Evolutionary conservation across 2,888 invertebrate species (phyloP).

Genomic region (Lasioglossum malachurum): DNA sequence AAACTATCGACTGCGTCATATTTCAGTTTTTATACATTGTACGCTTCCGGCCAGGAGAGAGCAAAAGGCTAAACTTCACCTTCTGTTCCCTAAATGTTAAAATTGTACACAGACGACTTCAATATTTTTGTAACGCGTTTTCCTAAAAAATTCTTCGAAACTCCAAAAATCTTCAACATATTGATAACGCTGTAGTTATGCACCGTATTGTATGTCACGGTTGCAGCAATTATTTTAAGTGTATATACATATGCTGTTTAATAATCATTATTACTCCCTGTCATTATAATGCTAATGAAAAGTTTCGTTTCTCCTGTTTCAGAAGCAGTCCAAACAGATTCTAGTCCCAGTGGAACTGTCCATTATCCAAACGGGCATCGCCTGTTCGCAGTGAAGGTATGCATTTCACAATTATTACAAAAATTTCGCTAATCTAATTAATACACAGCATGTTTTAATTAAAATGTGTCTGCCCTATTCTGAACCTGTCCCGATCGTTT

Average conservation of each 20-base stretch:
- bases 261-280: neutral
- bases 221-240: no score
- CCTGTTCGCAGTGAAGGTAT: slow-evolving; percentile 71
- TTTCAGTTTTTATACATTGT: neutral
- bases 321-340: slow-evolving; percentile 75
- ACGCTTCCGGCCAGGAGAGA: neutral
- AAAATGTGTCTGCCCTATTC: no score
- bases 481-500: no score
- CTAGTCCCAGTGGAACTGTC: slow-evolving; percentile 72
- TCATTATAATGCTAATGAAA: neutral
- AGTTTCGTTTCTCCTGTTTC: slow-evolving; percentile 48
- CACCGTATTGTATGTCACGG: no score
- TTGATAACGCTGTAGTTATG: no score
- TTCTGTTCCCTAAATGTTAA: no score
- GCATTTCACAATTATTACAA: slow-evolving; percentile 13
- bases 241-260: no score
- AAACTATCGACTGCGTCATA: neutral
- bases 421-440: neutral
- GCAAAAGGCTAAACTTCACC: no score
- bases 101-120: no score
- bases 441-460: neutral
- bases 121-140: no score
- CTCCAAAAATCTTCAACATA: no score
- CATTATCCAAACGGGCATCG: slow-evolving; percentile 73
- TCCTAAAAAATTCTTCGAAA: no score